Base-by-base conservation (phyloP, 1,140 invertebrate species). In the Polypedilum vanderplanki region DNA sequence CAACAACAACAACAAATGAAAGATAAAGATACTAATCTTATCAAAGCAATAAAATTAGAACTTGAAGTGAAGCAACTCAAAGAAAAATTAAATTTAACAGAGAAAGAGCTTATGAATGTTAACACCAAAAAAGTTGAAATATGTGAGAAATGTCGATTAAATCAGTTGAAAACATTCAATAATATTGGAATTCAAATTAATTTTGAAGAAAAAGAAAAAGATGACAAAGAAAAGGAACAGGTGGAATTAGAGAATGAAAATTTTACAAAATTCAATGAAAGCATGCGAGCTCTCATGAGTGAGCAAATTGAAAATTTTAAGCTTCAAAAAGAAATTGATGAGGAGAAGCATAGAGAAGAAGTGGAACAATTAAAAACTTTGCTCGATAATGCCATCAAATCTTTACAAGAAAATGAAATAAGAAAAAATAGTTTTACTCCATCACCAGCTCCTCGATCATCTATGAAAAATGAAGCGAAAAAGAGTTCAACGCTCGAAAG, bases 61-160 rank as follows among this genome's bases (percentile, higher is more conserved):
- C 77, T 82, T 73, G 81, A 82, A 75, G 81, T 82, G 7, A 82
- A 82, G 74, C 81, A 82, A 24, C 75, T 82, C 1, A 82, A 82
- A 73, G 81, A 82, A 41, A 79, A 81, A 3, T 77, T 82, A 0
- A 82, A 81, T 75, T 78, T 77, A 1, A 80, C 81, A 0, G 81
- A 82, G 65, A 77, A 77, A 3, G 79, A 81, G 9, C 73, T 40
- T 10, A 80, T 77, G 73, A 79, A 82, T 64, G 76, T 78, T 15
- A 77, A 20, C 3, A 22, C 5, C 24, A 33, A 73, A n/a, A 15
- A 15, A 46, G 15, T 40, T 33, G 10, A 17, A 18, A 40, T 18
- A 70, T 33, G 24, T 7, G 12, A 40, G 40, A 75, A 67, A 9
- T 65, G 57, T 15, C 74, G 7, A 18, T 40, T 67, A 57, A 17